Percentiles rank a stretch among this genome's conserved stretches.
Evolutionary conservation across 2,888 invertebrate species (phyloP).

Genomic region (Dilophus febrilis): DNA sequence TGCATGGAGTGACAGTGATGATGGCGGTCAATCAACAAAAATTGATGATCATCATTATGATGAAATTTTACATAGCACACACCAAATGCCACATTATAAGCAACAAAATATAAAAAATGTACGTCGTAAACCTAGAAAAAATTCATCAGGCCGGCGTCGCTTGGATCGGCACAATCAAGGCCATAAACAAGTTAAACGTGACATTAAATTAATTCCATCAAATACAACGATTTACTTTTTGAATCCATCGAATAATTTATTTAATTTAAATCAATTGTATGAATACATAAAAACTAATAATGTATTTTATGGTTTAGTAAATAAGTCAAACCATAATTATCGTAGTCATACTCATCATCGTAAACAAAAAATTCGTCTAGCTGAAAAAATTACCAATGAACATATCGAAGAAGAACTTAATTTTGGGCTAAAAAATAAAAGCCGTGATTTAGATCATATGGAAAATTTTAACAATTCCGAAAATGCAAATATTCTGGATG

Average conservation of each 20-base stretch:
- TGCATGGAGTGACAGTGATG: slow-evolving; percentile 5
- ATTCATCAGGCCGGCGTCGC: slow-evolving; percentile 1
- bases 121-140: slow-evolving; percentile 3
- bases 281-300: too few species aligned
- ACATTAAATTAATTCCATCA: background rate
- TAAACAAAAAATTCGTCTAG: too few species aligned
- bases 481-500: background rate
- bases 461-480: slow-evolving; percentile 1
- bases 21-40: background rate
- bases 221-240: too few species aligned
- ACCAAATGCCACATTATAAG: background rate
- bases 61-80: background rate
- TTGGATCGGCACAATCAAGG: slow-evolving; percentile 4
- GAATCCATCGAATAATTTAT: too few species aligned
- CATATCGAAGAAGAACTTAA: too few species aligned
- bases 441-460: background rate
- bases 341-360: too few species aligned
- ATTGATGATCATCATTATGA: background rate
- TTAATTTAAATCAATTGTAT: too few species aligned
- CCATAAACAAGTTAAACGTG: slow-evolving; percentile 4
- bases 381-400: too few species aligned
- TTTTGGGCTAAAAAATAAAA: too few species aligned
- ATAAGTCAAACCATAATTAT: too few species aligned
- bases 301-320: too few species aligned
- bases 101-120: background rate